Evolutionary conservation across 2,888 invertebrate genomes (phyloP).

Genomic region (Diachrysia chrysitis): DNA sequence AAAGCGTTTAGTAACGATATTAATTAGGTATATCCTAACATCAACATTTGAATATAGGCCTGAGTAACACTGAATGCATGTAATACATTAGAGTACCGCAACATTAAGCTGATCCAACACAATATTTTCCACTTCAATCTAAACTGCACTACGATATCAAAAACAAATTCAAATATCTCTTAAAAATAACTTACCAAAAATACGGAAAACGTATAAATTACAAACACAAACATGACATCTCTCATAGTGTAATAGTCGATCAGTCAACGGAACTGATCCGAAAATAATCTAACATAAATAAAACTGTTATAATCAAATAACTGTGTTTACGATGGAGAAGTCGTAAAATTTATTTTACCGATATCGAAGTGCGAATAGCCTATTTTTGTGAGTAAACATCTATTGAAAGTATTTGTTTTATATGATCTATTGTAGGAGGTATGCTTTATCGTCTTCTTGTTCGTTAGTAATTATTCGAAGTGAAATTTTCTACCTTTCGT

Average conservation of each 20-base stretch:
- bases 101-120: neutral
- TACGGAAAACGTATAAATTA: conserved; percentile 58
- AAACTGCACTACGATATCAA: neutral
- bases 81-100: neutral
- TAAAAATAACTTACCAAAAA: conserved; percentile 67
- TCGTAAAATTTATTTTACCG: conserved; percentile 74
- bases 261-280: conserved; percentile 37
- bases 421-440: conserved; percentile 8
- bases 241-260: conserved; percentile 56
- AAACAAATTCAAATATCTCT: neutral
- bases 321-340: conserved; percentile 71
- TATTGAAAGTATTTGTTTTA: conserved; percentile 38
- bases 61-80: neutral
- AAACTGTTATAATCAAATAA: conserved; percentile 62
- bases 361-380: conserved; percentile 63
- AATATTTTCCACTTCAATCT: neutral
- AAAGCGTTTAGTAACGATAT: too few relatives aligned
- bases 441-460: neutral
- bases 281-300: conserved; percentile 68
- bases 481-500: too few relatives aligned
- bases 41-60: neutral
- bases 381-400: conserved; percentile 34
- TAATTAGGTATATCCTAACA: too few relatives aligned
- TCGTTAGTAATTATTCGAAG: neutral
- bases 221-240: conserved; percentile 55